These are phyloP conservation scores for Diglossa cyanea DNA, from an alignment of 2,797 vertebrate genomes.

Conservation along the genomic window DNA sequence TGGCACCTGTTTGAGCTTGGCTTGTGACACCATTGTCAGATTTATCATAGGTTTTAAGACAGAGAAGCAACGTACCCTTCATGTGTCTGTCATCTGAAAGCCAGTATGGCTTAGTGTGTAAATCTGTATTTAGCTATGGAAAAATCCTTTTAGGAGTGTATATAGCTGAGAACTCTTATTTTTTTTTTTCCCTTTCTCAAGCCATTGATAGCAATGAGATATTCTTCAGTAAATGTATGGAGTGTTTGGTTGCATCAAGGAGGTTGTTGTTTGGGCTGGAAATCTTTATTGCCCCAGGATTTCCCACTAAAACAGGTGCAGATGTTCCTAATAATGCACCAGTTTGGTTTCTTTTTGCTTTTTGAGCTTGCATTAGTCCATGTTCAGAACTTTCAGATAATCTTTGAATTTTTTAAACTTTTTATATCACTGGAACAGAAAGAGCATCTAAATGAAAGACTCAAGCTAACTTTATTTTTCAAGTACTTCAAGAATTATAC, in stretches of 20 bases:
- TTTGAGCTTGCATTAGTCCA: neutral
- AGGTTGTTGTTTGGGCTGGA: neutral
- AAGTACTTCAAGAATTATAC: constrained; percentile 14
- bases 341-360: neutral
- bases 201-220: neutral
- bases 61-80: neutral
- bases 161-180: neutral
- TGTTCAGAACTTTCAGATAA: constrained; percentile 2
- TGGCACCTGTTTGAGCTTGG: neutral
- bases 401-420: constrained; percentile 38
- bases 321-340: neutral
- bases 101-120: neutral
- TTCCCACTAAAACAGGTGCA: neutral
- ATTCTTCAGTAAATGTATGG: neutral
- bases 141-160: neutral
- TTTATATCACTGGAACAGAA: constrained; percentile 44
- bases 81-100: neutral
- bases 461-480: constrained; percentile 47
- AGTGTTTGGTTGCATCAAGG: neutral
- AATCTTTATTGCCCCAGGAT: neutral
- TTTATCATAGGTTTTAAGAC: neutral
- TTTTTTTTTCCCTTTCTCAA: neutral
- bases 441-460: constrained; percentile 33
- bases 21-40: neutral
- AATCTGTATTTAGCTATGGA: neutral